These are phyloP conservation scores for Motacilla alba DNA, from an alignment of 2,113 vertebrate species.

Conservation along the genomic window DNA sequence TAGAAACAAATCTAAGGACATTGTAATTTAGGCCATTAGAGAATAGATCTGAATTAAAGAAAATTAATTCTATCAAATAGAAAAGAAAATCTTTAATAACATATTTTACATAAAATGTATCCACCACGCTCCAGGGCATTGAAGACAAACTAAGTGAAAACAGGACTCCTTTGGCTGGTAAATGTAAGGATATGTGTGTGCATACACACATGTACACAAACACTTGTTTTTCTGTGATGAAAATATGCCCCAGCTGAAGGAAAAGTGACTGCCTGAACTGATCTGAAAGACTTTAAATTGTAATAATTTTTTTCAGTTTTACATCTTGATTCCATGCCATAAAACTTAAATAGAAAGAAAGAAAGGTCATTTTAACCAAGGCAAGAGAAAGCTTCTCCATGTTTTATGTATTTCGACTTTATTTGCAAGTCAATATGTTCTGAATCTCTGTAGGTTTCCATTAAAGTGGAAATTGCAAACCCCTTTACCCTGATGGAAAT, in stretches of 20 bases:
- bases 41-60: constrained; percentile 26
- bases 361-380: constrained; percentile 17
- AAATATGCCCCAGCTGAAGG: background rate
- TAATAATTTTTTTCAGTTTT: background rate
- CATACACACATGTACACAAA: background rate
- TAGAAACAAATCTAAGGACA: constrained; percentile 24
- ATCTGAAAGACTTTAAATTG: background rate
- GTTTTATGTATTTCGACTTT: constrained; percentile 45
- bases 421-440: constrained; percentile 54
- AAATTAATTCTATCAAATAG: constrained; percentile 40
- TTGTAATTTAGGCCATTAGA: background rate
- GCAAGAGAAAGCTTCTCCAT: background rate
- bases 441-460: background rate
- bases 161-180: background rate
- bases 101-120: background rate
- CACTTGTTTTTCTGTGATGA: background rate
- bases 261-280: background rate
- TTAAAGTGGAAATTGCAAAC: constrained; percentile 44
- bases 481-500: constrained; percentile 11
- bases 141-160: background rate
- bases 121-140: background rate
- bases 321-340: background rate
- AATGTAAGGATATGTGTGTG: background rate
- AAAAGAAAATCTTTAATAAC: background rate
- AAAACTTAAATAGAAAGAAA: background rate